Evolutionary conservation across 1,140 invertebrate genomes (phyloP), one percentile per base, ranked within the genome.

Genomic region (Psilanteris sp.): DNA sequence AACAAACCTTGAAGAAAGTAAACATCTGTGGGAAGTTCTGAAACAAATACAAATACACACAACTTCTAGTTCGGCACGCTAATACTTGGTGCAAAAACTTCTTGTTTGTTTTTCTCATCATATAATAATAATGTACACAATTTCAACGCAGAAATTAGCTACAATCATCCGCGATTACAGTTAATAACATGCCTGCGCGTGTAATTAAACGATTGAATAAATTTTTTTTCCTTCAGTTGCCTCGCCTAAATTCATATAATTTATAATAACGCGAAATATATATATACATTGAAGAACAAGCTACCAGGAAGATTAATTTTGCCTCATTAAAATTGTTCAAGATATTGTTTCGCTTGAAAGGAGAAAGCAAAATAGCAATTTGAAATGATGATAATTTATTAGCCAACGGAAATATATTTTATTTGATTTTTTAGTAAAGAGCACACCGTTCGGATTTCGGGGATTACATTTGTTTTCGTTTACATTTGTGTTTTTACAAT

Each of bases 141-240:
- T 10, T 29, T 29, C 27, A 10, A 10, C 27, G 1, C 11, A 8
- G 8, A 29, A 29, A 29, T 29, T 29, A 29, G 8, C 3, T 29
- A 8, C 5, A 29, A 29, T 29, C 9, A 10, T 10, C 9, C 7
- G 32, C 6, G 8, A 34, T 34, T 34, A 15, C 13, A 16, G 3
- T 44, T 20, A 46, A 18, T 46, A 29, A 27, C 14, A 46, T 7
- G n/a, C 18, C 15, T 5, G n/a, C 11, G 14, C 15, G 9, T 46
- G 5, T 3, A 31, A 46, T 46, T 46, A 46, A 46, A 46, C 15
- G 15, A 27, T 20, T 20, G 43, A 46, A 27, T 10, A 8, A 29
- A 15, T 6, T 4, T 3, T 1, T 11, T 46, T 46, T 46, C 31
- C 29, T 4, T 10, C 22, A 5, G n/a, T 8, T 0, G 1, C 2